Conservation (phyloP, 2,113 vertebrate species). For the Zapus hudsonius region DNA sequence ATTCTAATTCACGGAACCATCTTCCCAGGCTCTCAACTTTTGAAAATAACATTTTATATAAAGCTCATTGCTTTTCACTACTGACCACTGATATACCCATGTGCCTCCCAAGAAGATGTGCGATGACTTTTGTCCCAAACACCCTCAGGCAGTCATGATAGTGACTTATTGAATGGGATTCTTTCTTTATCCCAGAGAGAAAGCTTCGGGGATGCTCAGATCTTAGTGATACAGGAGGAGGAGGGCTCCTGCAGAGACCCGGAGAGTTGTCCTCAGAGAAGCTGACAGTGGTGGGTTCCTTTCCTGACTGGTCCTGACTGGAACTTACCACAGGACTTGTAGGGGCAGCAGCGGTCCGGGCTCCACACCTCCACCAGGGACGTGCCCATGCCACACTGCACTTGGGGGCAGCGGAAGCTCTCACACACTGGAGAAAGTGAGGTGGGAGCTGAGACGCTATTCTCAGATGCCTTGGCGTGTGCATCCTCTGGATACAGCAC, state of each 20-base stretch:
- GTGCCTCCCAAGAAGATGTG: neutral
- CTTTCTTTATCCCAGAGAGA: neutral
- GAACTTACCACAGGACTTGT: conserved; percentile 91
- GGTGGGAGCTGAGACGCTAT: neutral
- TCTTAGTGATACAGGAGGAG: neutral
- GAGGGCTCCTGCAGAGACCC: neutral
- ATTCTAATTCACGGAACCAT: no score
- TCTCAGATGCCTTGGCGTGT: neutral
- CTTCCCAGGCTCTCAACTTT: neutral
- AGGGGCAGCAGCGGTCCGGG: conserved; percentile 92
- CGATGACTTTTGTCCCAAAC: neutral
- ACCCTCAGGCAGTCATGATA: neutral
- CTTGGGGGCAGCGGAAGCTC: conserved; percentile 90
- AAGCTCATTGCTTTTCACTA: neutral
- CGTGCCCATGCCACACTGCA: conserved; percentile 91
- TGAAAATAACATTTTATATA: neutral
- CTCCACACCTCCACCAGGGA: conserved; percentile 88
- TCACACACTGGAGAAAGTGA: conserved; percentile 89
- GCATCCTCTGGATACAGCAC: neutral
- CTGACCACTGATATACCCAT: neutral
- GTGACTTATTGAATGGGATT: neutral
- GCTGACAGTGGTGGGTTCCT: neutral
- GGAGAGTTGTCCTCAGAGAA: neutral
- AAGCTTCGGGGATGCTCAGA: neutral
- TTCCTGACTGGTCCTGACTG: accelerated